phyloP scores from a whole-genome alignment of 2,797 vertebrate genomes.

The Neosalanx taihuensis region DNA sequence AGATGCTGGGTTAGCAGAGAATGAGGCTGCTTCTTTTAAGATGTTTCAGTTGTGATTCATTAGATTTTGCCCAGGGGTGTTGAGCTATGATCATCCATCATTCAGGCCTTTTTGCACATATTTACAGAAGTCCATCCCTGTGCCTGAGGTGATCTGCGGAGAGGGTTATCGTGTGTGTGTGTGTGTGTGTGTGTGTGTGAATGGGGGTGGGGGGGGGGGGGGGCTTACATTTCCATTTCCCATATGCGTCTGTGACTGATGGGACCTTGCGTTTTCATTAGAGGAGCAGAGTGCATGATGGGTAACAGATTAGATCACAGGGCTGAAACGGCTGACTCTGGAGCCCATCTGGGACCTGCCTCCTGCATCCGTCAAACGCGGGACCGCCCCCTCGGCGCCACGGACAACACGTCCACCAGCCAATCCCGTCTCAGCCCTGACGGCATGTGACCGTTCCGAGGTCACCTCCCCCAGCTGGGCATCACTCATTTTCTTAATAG shows the following conservation, averaged over 20 bases:
- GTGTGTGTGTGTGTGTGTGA: background rate
- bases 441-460: constrained; percentile 41
- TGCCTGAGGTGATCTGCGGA: constrained; percentile 40
- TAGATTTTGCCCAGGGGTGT: constrained; percentile 35
- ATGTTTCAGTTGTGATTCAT: constrained; percentile 50
- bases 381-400: constrained; percentile 18
- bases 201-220: background rate
- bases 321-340: constrained; percentile 60
- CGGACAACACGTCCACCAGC: constrained; percentile 28
- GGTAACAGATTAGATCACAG: constrained; percentile 72
- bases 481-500: constrained; percentile 60
- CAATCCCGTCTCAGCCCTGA: constrained; percentile 31
- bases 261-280: constrained; percentile 73
- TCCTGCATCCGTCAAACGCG: constrained; percentile 53
- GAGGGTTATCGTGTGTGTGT: background rate
- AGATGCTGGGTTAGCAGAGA: background rate
- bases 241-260: constrained; percentile 59
- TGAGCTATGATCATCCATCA: constrained; percentile 55
- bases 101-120: constrained; percentile 42
- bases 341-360: constrained; percentile 48
- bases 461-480: constrained; percentile 46
- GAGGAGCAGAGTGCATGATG: constrained; percentile 66
- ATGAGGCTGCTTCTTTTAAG: constrained; percentile 16
- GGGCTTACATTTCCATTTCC: constrained; percentile 66
- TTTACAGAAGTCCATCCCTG: constrained; percentile 33